Evolutionary conservation across 2,113 vertebrate species (phyloP).

Genomic region (Hydrochoerus hydrochaeris): DNA sequence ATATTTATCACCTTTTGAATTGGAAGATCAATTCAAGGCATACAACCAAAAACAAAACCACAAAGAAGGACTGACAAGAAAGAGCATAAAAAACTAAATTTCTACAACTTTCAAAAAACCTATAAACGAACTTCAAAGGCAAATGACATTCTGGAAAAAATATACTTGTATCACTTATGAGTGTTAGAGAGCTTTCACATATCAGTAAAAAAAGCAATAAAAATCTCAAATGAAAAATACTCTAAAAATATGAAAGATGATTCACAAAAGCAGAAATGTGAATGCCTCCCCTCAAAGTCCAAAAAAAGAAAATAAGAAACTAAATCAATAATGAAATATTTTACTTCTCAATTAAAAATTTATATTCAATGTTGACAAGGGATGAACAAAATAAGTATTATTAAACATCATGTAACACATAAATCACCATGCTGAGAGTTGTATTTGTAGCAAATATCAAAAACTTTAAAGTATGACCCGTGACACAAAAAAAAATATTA

Average conservation of each 20-base stretch:
- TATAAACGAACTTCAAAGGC: constrained; percentile 39
- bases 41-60: constrained; percentile 39
- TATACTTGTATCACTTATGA: not conserved
- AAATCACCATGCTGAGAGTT: not conserved
- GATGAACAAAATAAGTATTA: constrained; percentile 13
- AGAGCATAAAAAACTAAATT: constrained; percentile 36
- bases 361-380: not conserved
- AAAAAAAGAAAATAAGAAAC: constrained; percentile 35
- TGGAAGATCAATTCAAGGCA: constrained; percentile 29
- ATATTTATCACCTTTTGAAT: not conserved
- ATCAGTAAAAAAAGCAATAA: not conserved
- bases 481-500: constrained; percentile 20
- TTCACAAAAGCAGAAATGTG: not conserved
- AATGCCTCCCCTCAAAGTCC: not conserved
- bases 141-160: not conserved
- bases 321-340: constrained; percentile 29
- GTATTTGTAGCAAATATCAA: constrained; percentile 3
- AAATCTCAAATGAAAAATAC: not conserved
- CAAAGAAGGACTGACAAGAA: not conserved
- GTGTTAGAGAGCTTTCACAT: not conserved
- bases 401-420: not conserved
- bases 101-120: constrained; percentile 26
- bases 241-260: not conserved
- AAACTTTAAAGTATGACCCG: not conserved
- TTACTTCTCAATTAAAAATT: constrained; percentile 27